phyloP scores from a whole-genome alignment of 2,888 invertebrate species.

The Gryllus longicercus region DNA sequence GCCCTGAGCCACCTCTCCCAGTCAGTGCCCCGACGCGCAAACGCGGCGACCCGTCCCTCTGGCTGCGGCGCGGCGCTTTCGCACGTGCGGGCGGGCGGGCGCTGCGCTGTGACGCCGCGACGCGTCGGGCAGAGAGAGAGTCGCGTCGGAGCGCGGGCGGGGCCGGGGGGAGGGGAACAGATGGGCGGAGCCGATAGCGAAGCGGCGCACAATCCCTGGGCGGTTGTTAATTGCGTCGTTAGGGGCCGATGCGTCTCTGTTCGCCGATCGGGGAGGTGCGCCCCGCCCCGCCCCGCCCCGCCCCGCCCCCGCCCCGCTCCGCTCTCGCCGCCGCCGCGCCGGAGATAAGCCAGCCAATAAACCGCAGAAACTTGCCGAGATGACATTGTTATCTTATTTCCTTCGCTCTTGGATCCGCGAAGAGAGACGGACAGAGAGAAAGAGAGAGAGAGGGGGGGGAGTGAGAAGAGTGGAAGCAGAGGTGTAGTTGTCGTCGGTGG shows the following conservation, averaged over 20 bases:
- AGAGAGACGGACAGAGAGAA: not conserved
- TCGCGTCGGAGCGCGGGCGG: not conserved
- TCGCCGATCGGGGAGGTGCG: not conserved
- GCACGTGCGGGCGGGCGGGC: too few species aligned
- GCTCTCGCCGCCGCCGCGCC: slow-evolving; percentile 20
- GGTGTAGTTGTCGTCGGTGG: too few species aligned
- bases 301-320: not conserved
- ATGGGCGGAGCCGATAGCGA: not conserved
- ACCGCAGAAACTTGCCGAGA: slow-evolving; percentile 20
- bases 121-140: too few species aligned
- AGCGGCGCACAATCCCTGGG: not conserved
- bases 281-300: not conserved
- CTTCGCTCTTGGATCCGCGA: slow-evolving; percentile 18
- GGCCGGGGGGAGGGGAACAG: not conserved
- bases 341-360: slow-evolving; percentile 22
- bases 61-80: too few species aligned
- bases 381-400: slow-evolving; percentile 32
- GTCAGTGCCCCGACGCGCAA: too few species aligned
- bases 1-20: too few species aligned
- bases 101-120: too few species aligned
- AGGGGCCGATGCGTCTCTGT: not conserved
- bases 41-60: too few species aligned
- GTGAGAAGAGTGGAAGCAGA: not conserved
- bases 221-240: slow-evolving; percentile 2
- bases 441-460: not conserved